These are phyloP conservation scores for Caenorhabditis afra DNA, from an alignment of 2,888 invertebrate genomes.

Conservation along the genomic window DNA sequence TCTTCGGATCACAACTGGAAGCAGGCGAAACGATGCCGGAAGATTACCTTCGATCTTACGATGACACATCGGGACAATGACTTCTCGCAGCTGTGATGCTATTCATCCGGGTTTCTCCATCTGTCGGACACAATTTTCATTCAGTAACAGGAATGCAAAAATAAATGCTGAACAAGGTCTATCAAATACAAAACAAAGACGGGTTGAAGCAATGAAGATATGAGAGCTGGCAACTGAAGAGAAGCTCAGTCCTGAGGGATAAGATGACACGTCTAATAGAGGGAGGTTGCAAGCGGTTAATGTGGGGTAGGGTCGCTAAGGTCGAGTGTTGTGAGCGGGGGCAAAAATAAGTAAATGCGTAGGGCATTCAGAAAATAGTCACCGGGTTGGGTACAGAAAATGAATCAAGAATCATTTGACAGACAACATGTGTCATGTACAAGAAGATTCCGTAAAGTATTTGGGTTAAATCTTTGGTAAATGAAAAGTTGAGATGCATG, in stretches of 20 bases:
- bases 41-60: constrained; percentile 54
- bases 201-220: too few species aligned
- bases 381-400: constrained; percentile 10
- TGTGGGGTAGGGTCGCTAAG: neutral
- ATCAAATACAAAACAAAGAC: constrained; percentile 19
- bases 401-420: constrained; percentile 39
- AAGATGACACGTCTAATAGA: constrained; percentile 32
- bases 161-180: constrained; percentile 36
- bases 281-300: constrained; percentile 39
- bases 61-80: constrained; percentile 40
- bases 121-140: constrained; percentile 10
- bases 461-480: constrained; percentile 13
- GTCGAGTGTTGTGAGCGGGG: constrained; percentile 26
- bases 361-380: constrained; percentile 39
- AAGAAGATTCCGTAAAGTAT: constrained; percentile 49
- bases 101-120: constrained; percentile 10
- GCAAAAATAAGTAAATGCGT: constrained; percentile 38
- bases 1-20: constrained; percentile 54
- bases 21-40: constrained; percentile 35
- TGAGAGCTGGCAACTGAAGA: too few species aligned
- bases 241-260: neutral
- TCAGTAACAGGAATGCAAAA: constrained; percentile 43
- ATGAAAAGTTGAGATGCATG: constrained; percentile 27
- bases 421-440: constrained; percentile 56
- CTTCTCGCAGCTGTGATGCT: constrained; percentile 48